phyloP scores from a whole-genome alignment of 2,797 vertebrate species.

The Molossus alvarezi region DNA sequence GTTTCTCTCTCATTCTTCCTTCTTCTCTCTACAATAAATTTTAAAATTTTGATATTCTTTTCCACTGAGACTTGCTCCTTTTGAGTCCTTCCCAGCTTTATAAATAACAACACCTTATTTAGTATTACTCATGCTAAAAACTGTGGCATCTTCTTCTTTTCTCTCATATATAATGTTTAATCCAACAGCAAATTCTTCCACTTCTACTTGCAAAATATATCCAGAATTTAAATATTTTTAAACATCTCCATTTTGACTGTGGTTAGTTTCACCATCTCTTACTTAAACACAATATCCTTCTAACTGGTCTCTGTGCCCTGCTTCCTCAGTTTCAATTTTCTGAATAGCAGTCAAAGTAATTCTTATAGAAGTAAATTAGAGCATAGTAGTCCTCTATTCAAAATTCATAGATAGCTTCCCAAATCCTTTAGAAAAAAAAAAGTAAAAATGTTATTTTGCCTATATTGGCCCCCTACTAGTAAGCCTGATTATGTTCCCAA shows the following conservation, averaged over 20 bases:
- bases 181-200: neutral
- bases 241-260: neutral
- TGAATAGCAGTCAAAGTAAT: neutral
- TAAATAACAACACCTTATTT: neutral
- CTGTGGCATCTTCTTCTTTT: neutral
- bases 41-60: neutral
- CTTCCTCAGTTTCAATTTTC: neutral
- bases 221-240: neutral
- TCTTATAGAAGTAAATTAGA: neutral
- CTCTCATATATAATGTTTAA: neutral
- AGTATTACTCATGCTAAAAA: neutral
- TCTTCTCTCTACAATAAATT: neutral
- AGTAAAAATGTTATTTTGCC: neutral
- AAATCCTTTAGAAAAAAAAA: neutral
- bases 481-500: neutral
- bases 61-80: neutral
- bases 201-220: neutral
- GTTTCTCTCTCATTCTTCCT: neutral
- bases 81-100: neutral
- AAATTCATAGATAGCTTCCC: neutral
- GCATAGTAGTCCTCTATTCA: neutral
- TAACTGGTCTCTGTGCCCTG: neutral
- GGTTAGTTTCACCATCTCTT: neutral
- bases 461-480: neutral
- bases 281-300: neutral